Evolutionary conservation across 1,140 invertebrate genomes (phyloP).

Genomic region (Drosophila lacertosa): DNA sequence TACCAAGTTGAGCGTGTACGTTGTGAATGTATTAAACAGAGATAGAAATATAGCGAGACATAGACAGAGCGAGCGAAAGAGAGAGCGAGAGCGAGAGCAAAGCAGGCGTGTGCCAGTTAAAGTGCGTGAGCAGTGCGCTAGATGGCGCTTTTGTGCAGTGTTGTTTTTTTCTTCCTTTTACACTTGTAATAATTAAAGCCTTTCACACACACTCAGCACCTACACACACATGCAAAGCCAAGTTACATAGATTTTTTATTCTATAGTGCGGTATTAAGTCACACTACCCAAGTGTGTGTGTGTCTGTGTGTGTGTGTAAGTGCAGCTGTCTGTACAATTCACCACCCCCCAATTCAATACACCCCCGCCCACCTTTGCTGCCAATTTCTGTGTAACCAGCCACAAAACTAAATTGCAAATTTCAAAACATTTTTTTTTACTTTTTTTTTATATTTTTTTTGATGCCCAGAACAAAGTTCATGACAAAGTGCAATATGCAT

Average conservation of each 20-base stretch:
- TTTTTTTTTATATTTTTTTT: constrained; percentile 33
- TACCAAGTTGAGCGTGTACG: constrained; percentile 19
- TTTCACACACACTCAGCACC: constrained; percentile 17
- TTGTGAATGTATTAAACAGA: constrained; percentile 31
- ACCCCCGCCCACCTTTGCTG: not conserved
- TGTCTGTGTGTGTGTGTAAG: constrained; percentile 15
- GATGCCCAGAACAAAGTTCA: constrained; percentile 69
- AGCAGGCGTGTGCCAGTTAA: not conserved
- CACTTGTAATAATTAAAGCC: not conserved
- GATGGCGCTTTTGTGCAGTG: constrained; percentile 30
- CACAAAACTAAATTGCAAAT: constrained; percentile 1
- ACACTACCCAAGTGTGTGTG: not conserved
- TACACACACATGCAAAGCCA: constrained; percentile 8
- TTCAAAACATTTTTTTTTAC: constrained; percentile 24
- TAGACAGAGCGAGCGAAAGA: constrained; percentile 9
- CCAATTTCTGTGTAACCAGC: constrained; percentile 19
- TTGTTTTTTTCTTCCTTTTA: constrained; percentile 41
- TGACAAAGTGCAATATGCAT: constrained; percentile 74
- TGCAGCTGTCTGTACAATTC: not conserved
- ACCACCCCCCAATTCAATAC: not conserved
- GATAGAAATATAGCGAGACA: constrained; percentile 9
- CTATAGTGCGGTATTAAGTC: no score
- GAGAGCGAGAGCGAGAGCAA: constrained; percentile 5
- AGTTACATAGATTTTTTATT: not conserved
- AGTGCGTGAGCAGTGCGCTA: constrained; percentile 2